Conservation (phyloP, 1,140 invertebrate genomes). For the Polyergus mexicanus region DNA sequence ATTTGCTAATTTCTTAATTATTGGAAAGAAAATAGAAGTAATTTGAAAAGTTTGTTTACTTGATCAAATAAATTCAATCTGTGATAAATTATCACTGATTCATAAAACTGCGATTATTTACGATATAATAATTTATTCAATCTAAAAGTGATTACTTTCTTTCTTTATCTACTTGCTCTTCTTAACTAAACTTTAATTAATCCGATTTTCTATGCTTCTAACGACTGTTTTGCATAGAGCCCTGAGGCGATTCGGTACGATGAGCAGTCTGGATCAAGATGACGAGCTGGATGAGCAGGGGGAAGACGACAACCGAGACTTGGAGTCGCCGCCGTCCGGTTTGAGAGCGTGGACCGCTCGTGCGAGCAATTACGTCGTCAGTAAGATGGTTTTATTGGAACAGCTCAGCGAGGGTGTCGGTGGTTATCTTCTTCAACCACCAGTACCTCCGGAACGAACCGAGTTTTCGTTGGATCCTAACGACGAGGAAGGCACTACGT, state of each 20-base stretch:
- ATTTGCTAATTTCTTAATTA: background rate
- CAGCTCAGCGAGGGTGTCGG: conserved; percentile 87
- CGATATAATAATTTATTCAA: background rate
- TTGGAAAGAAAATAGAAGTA: background rate
- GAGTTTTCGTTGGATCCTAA: conserved; percentile 84
- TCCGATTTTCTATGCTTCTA: background rate
- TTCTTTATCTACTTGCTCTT: background rate
- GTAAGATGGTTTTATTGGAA: conserved; percentile 92
- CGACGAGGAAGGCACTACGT: conserved; percentile 90
- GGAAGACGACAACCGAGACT: conserved; percentile 78
- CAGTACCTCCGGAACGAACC: conserved; percentile 82
- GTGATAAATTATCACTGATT: background rate
- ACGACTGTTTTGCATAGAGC: conserved; percentile 78
- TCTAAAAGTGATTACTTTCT: background rate
- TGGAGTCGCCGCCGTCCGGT: conserved; percentile 84
- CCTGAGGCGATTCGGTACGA: conserved; percentile 90
- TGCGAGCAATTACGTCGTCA: conserved; percentile 92
- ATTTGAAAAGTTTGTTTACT: background rate
- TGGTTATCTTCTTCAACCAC: conserved; percentile 82
- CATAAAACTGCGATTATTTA: background rate
- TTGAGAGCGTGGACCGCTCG: conserved; percentile 91
- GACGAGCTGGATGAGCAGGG: conserved; percentile 86
- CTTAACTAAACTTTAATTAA: background rate
- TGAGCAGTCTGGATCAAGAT: conserved; percentile 91
- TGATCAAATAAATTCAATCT: background rate